Evolutionary conservation across 1,140 invertebrate genomes (phyloP).

Genomic region (Choristoneura fumiferana): DNA sequence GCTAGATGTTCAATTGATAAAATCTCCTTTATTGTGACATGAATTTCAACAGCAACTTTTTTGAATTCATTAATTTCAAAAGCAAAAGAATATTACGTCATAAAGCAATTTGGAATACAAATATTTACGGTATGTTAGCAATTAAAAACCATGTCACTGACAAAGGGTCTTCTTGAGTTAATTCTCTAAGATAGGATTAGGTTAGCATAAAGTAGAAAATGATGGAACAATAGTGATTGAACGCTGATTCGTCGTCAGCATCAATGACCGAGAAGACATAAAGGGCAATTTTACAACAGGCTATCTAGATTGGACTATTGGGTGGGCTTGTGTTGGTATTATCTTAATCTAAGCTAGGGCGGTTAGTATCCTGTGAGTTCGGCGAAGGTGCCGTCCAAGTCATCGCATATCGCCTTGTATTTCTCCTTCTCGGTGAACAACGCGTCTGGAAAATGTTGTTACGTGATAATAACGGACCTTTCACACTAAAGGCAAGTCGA

Average conservation of each 20-base stretch:
- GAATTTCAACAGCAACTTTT: no score
- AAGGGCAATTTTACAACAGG: background rate
- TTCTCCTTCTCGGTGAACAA: conserved; percentile 95
- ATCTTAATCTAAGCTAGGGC: conserved; percentile 64
- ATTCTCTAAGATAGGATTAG: conserved; percentile 50
- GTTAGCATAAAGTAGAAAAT: conserved; percentile 41
- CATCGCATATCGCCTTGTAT: conserved; percentile 97
- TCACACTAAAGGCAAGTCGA: background rate
- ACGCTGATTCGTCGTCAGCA: no score
- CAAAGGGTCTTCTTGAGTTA: conserved; percentile 26
- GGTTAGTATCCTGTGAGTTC: conserved; percentile 91
- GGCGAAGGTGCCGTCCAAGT: conserved; percentile 98
- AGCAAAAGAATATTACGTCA: no score
- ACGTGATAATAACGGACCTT: conserved; percentile 47
- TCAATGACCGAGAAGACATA: no score
- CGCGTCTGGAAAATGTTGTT: conserved; percentile 71
- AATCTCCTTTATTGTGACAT: no score
- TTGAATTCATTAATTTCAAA: no score
- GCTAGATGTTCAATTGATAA: no score
- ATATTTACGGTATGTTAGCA: no score
- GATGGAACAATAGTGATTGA: conserved; percentile 5
- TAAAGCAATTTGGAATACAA: no score
- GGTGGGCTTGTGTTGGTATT: conserved; percentile 45
- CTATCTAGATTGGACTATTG: conserved; percentile 27
- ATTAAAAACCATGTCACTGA: no score